Percentiles rank a stretch among this genome's conserved stretches.
Evolutionary conservation across 1,140 invertebrate genomes (phyloP).

Genomic region (Zaprionus africanus): DNA sequence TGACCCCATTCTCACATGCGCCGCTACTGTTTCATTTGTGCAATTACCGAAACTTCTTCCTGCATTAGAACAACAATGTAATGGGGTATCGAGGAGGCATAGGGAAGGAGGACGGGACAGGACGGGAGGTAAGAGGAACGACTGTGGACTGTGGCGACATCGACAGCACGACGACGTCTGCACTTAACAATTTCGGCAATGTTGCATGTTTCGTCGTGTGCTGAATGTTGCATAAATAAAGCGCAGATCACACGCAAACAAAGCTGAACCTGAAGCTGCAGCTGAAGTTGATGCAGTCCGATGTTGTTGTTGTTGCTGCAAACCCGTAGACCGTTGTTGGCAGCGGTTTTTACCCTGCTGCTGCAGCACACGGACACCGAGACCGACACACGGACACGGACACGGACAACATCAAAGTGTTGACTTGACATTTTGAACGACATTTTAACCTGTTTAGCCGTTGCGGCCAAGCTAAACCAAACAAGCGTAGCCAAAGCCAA

Average conservation of each 20-base stretch:
- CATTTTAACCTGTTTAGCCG: slow-evolving; percentile 82
- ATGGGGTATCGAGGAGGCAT: slow-evolving; percentile 10
- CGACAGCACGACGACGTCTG: slow-evolving; percentile 67
- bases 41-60: slow-evolving; percentile 69
- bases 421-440: slow-evolving; percentile 83
- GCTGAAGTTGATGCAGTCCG: slow-evolving; percentile 26
- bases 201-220: slow-evolving; percentile 80
- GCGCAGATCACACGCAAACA: slow-evolving; percentile 80
- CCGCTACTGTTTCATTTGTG: slow-evolving; percentile 70
- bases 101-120: too few species aligned
- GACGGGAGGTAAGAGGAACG: not conserved
- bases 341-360: slow-evolving; percentile 32
- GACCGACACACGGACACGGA: slow-evolving; percentile 46
- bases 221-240: slow-evolving; percentile 83
- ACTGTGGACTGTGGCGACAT: slow-evolving; percentile 31
- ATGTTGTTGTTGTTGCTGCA: slow-evolving; percentile 28
- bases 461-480: slow-evolving; percentile 73
- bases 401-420: slow-evolving; percentile 82
- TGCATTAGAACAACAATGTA: slow-evolving; percentile 64
- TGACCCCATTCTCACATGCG: slow-evolving; percentile 69
- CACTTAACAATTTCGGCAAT: slow-evolving; percentile 80
- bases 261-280: slow-evolving; percentile 45
- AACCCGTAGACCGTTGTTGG: slow-evolving; percentile 27
- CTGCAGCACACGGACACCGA: slow-evolving; percentile 40
- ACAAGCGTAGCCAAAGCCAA: slow-evolving; percentile 71